Evolutionary conservation across 2,113 vertebrate species (phyloP).

Genomic region (Leptobrachium ailaonicum): DNA sequence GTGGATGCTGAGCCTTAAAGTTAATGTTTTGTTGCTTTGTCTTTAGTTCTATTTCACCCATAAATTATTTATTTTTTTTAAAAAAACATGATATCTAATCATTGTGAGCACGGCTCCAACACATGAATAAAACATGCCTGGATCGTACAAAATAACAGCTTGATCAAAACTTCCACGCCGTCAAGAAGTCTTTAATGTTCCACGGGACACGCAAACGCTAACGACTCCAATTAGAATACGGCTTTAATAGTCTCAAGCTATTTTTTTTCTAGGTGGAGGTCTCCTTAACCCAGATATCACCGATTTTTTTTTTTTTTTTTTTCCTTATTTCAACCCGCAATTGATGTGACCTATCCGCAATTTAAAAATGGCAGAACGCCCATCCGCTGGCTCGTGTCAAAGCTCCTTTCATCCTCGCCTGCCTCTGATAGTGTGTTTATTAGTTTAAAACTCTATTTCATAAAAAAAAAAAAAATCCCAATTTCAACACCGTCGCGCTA

Average conservation of each 20-base stretch:
- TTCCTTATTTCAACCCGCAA: background rate
- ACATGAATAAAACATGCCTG: background rate
- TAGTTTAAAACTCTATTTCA: too few relatives aligned
- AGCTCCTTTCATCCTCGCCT: background rate
- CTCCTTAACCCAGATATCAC: background rate
- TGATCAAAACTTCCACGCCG: background rate
- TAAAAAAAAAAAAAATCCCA: background rate
- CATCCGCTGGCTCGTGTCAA: background rate
- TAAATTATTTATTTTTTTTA: too few relatives aligned
- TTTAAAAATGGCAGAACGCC: slow-evolving; percentile 2
- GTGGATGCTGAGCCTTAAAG: background rate
- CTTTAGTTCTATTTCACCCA: background rate
- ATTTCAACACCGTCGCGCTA: background rate
- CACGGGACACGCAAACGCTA: background rate
- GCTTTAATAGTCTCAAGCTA: background rate
- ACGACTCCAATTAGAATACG: background rate
- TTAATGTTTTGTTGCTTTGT: background rate
- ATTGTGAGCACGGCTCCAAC: background rate
- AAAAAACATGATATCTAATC: background rate
- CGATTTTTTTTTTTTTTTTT: background rate
- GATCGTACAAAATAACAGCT: background rate
- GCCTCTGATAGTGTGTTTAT: background rate
- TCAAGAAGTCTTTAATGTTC: background rate
- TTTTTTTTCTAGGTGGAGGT: background rate
- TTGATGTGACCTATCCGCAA: background rate